Conservation (phyloP, 1,140 invertebrate genomes). For the Schlechtendalia chinensis region DNA sequence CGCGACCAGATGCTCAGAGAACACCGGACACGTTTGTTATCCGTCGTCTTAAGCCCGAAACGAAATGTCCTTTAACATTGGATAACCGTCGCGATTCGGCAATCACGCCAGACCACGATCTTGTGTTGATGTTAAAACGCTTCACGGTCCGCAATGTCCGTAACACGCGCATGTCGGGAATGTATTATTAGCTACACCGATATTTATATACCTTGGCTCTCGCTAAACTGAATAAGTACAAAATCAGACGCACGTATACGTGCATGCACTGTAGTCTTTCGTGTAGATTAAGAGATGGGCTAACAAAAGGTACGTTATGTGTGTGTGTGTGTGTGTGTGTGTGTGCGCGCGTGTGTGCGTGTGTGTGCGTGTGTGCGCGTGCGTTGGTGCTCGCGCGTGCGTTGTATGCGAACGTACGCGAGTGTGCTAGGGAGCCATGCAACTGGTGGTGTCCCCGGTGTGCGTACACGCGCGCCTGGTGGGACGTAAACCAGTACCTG, state of each 20-base stretch:
- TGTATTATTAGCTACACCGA: conserved; percentile 42
- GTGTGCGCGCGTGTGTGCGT: background rate
- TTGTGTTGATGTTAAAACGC: conserved; percentile 7
- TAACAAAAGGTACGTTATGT: conserved; percentile 47
- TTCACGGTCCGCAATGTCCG: background rate
- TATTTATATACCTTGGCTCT: conserved; percentile 22
- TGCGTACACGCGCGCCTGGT: conserved; percentile 25
- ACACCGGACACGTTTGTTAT: too few species aligned
- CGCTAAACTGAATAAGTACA: conserved; percentile 43
- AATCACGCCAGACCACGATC: conserved; percentile 5
- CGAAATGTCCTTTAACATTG: background rate
- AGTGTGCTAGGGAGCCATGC: too few species aligned
- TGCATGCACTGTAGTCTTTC: conserved; percentile 12
- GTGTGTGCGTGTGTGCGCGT: background rate
- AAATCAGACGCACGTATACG: background rate
- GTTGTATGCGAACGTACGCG: background rate
- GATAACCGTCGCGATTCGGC: too few species aligned
- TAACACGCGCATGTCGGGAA: conserved; percentile 24
- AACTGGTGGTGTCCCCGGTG: background rate
- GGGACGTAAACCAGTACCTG: conserved; percentile 48
- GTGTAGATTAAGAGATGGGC: conserved; percentile 45
- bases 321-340: background rate
- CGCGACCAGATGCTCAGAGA: too few species aligned
- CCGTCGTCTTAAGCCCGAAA: background rate
- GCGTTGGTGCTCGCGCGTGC: background rate